Evolutionary conservation across 2,113 vertebrate species (phyloP), one percentile per base, ranked within the genome.

Genomic region (Callocephalon fimbriatum): DNA sequence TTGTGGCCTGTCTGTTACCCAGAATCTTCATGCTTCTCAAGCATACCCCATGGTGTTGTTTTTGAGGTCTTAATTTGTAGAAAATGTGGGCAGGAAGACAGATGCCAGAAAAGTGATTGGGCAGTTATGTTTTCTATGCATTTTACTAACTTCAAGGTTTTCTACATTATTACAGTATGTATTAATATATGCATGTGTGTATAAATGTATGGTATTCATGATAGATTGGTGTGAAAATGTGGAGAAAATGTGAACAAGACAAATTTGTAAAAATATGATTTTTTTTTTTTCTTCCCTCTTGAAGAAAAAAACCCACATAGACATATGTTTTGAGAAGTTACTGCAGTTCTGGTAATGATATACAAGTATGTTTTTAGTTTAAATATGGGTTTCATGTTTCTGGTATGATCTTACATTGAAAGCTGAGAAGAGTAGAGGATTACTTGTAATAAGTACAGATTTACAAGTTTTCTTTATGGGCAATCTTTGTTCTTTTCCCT

Each of bases 361-460:
- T 15, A 15, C 10, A 51, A 29, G 15, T 59, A 63, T 0, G 0
- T 32, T 80, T 53, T 25, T 54, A 56, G 38, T 81, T 85, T 56
- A 67, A 87, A 31, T 38, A 15, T 9, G 10, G 10, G 1, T 6
- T 79, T 92, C 0, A 1, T 79, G 29, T n/a, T 89, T 82, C 10
- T 88, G n/a, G 1, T 58, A 7, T 78, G 50, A 73, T 40, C 29
- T 40, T 76, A 8, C 23, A 3, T 21, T 71, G 84, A 67, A 58
- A 91, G 14, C 21, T 92, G 4, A n/a, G 50, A 29, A 16, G 35
- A 58, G 12, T 17, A 7, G 35, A 79, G 42, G 22, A 59, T 67
- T 90, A 54, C 35, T 88, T 71, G 10, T 58, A 58, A 2, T 77
- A 63, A 81, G 26, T 61, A 62, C 29, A 63, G 26, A 15, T 17